Evolutionary conservation across 2,888 invertebrate genomes (phyloP).

Genomic region (Formica aserva): DNA sequence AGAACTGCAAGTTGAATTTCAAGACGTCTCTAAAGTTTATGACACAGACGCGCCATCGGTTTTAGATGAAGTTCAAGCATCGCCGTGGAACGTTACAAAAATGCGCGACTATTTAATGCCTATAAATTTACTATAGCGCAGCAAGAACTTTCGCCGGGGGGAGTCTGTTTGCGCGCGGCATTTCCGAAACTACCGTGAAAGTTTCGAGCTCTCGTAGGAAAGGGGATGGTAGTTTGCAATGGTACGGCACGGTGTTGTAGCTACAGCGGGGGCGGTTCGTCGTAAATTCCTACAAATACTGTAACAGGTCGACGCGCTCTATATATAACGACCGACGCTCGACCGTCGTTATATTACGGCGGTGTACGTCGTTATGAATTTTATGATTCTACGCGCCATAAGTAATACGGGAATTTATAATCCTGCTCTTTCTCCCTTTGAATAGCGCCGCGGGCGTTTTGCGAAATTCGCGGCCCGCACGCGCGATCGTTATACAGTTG

Average conservation of each 20-base stretch:
- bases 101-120: slow-evolving; percentile 54
- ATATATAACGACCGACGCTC: slow-evolving; percentile 43
- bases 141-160: slow-evolving; percentile 51
- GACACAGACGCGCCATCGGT: slow-evolving; percentile 8
- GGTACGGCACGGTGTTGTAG: slow-evolving; percentile 14
- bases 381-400: slow-evolving; percentile 52
- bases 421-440: slow-evolving; percentile 10
- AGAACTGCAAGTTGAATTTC: slow-evolving; percentile 25
- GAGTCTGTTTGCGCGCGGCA: slow-evolving; percentile 60
- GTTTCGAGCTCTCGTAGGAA: slow-evolving; percentile 57
- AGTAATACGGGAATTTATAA: slow-evolving; percentile 62
- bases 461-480: slow-evolving; percentile 19
- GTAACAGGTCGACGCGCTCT: slow-evolving; percentile 57
- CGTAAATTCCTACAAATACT: slow-evolving; percentile 64
- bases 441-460: slow-evolving; percentile 10
- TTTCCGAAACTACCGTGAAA: slow-evolving; percentile 59
- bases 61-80: slow-evolving; percentile 16
- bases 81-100: slow-evolving; percentile 20
- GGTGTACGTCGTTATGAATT: slow-evolving; percentile 61
- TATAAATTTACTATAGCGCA: slow-evolving; percentile 38
- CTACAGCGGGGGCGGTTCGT: slow-evolving; percentile 29
- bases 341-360: slow-evolving; percentile 57
- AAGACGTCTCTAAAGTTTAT: slow-evolving; percentile 31
- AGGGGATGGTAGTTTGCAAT: slow-evolving; percentile 23
- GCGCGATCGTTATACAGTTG: neutral